phyloP scores from a whole-genome alignment of 2,797 vertebrate species.

The Melanotaenia pygmaea region DNA sequence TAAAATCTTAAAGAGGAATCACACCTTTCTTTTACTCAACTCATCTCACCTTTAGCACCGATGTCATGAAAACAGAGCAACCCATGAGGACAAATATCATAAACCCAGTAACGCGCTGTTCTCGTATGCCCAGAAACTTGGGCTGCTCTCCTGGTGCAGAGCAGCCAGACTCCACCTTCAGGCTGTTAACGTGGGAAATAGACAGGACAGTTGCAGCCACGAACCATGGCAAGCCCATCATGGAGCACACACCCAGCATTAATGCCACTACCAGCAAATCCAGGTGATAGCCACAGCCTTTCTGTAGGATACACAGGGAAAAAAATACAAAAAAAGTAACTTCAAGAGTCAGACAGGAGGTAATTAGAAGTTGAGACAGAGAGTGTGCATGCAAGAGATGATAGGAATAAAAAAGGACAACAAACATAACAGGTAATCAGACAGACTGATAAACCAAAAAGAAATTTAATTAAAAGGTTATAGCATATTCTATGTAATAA shows the following conservation, averaged over 20 bases:
- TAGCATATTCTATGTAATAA: neutral
- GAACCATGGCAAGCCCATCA: conserved; percentile 97
- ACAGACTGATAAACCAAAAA: neutral
- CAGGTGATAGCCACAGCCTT: conserved; percentile 97
- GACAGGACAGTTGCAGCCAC: conserved; percentile 96
- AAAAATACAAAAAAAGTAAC: neutral
- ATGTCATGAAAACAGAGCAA: conserved; percentile 96
- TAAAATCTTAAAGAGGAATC: neutral
- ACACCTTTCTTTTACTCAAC: neutral
- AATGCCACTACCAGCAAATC: conserved; percentile 91
- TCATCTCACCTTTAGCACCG: conserved; percentile 90
- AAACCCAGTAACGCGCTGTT: conserved; percentile 94
- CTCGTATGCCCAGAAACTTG: conserved; percentile 94
- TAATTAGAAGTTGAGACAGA: neutral
- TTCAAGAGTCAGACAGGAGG: neutral
- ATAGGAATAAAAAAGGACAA: too few species aligned
- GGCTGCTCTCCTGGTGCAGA: conserved; percentile 96
- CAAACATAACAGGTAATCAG: too few species aligned
- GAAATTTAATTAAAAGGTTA: neutral
- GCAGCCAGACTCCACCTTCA: conserved; percentile 95
- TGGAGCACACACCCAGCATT: conserved; percentile 93
- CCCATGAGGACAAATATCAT: conserved; percentile 97
- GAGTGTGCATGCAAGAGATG: too few species aligned
- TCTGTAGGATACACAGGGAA: conserved; percentile 79
- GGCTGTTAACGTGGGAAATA: conserved; percentile 96